Conservation (phyloP, 2,113 vertebrate genomes). For the Dicrurus megarhynchus region DNA sequence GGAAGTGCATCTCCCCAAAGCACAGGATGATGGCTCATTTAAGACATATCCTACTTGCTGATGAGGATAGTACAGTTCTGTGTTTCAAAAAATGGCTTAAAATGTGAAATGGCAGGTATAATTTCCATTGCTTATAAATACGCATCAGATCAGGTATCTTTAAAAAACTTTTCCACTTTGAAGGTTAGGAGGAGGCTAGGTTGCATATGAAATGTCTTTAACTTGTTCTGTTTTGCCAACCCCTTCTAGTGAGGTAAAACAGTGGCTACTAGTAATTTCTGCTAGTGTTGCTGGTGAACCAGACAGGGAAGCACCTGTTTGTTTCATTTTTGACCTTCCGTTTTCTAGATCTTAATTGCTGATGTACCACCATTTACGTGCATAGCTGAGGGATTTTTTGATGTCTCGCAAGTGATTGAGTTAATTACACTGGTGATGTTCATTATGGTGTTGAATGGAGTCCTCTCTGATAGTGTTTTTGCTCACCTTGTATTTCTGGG, state of each 20-base stretch:
- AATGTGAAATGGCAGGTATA: not conserved
- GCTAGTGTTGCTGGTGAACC: not conserved
- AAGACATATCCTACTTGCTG: not conserved
- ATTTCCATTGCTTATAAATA: not conserved
- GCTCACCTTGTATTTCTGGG: conserved; percentile 67
- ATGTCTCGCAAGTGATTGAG: not conserved
- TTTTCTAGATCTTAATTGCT: not conserved
- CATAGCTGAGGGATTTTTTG: not conserved
- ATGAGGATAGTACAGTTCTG: not conserved
- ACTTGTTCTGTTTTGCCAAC: not conserved
- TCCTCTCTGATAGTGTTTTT: not conserved
- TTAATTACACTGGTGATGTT: not conserved
- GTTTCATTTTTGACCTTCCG: not conserved
- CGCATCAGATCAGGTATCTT: not conserved
- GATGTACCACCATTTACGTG: not conserved
- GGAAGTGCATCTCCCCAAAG: not conserved
- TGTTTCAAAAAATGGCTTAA: not conserved
- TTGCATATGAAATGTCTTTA: not conserved
- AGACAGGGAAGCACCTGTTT: not conserved
- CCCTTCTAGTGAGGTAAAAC: not conserved
- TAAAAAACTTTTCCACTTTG: not conserved
- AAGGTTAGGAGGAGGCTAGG: not conserved
- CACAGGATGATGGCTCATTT: not conserved
- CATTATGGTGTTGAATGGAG: not conserved
- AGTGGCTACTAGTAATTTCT: not conserved